Conservation (phyloP, 2,113 vertebrate species). For the Nesoenas mayeri region DNA sequence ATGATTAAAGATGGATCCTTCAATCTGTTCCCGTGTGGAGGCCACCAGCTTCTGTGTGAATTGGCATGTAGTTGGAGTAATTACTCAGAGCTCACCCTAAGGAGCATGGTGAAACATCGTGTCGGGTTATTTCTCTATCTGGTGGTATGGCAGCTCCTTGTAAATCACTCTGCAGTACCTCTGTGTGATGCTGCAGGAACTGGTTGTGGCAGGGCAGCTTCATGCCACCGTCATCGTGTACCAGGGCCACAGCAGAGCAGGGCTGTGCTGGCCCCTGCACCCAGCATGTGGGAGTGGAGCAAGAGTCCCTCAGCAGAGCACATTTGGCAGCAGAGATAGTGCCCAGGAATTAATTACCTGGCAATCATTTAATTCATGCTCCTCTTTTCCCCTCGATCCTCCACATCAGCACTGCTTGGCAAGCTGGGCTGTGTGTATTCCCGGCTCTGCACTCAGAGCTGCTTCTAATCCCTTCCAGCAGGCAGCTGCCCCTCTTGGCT, state of each 20-base stretch:
- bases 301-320: not conserved
- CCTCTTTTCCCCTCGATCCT: not conserved
- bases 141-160: not conserved
- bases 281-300: not conserved
- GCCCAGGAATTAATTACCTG: not conserved
- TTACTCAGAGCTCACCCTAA: not conserved
- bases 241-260: not conserved
- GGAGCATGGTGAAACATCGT: not conserved
- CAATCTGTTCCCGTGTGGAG: not conserved
- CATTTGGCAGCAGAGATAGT: not conserved
- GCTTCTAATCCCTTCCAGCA: not conserved
- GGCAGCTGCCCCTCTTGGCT: not conserved
- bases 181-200: not conserved
- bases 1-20: not conserved
- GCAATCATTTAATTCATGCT: not conserved
- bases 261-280: not conserved
- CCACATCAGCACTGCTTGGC: not conserved
- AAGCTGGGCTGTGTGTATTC: not conserved
- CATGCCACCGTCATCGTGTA: rapidly evolving
- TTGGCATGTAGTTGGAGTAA: not conserved
- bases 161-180: not conserved
- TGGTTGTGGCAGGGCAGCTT: not conserved
- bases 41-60: not conserved
- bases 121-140: not conserved
- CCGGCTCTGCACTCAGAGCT: not conserved